Evolutionary conservation across 2,113 vertebrate species (phyloP), one percentile per base, ranked within the genome.

Genomic region (Periophthalmodon schlosseri): DNA sequence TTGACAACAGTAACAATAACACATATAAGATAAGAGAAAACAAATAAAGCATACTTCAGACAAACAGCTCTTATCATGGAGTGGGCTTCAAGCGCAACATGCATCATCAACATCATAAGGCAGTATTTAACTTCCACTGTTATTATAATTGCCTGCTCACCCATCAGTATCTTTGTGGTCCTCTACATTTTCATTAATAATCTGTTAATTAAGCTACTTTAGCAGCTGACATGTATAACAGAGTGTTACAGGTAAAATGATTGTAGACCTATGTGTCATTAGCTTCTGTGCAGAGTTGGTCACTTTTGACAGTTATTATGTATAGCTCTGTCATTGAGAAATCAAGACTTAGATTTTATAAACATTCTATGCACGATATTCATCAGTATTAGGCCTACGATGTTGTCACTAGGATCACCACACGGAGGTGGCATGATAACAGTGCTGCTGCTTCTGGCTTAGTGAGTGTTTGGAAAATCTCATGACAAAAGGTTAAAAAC

Each of bases 41-140:
- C 68, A 15, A 28, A 78, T 50, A 21, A 49, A 68, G 54, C 70
- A 84, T 13, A 44, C 71, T 69, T 71, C 58, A 72, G 74, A 70
- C 23, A 44, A 21, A 78, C 68, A 39, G 75, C 67, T 58, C 47
- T 77, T 34, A n/a, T 69, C 52, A 18, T 79, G 61, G 16, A 73
- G 74, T 58, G 69, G 20, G 56, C 57, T 81, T 84, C 36, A 73
- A 72, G 71, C 56, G 61, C 56, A 74, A 52, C n/a, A 23, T 49
- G 34, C 49, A 56, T 11, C 52, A 63, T 50, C 56, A 56, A 2
- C 52, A 63, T 50, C 13, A 69, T 46, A 23, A 74, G 58, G 70
- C 68, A 68, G 63, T 54, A 71, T 58, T 77, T 81, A 86, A 84
- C 56, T 73, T 76, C 71, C 46, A 70, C 75, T 64, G 69, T 86